Evolutionary conservation across 2,797 vertebrate genomes (phyloP).

Genomic region (Malacoraja senta): DNA sequence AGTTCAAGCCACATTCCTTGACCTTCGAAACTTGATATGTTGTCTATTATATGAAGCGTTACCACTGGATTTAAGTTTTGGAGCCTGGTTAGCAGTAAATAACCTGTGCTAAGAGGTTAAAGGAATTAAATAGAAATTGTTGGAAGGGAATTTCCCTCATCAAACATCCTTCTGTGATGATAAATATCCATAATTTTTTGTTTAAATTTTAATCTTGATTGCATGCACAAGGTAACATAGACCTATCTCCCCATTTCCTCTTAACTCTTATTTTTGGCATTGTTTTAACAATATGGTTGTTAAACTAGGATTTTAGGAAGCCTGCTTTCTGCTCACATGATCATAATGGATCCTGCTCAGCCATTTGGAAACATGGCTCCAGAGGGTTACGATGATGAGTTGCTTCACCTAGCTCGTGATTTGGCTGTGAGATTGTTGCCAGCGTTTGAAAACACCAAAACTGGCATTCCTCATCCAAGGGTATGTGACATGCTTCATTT

Average conservation of each 20-base stretch:
- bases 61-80: not conserved
- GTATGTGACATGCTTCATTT: slow-evolving; percentile 55
- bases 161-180: not conserved
- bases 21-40: not conserved
- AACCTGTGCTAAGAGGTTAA: not conserved
- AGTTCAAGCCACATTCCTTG: not conserved
- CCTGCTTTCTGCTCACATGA: slow-evolving; percentile 90
- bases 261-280: not conserved
- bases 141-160: not conserved
- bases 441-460: slow-evolving; percentile 95
- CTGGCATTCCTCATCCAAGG: slow-evolving; percentile 90
- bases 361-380: slow-evolving; percentile 84
- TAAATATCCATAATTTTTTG: not conserved
- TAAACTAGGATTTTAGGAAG: slow-evolving; percentile 80
- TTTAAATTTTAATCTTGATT: not conserved
- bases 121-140: not conserved
- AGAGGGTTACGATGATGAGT: slow-evolving; percentile 82
- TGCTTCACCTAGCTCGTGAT: slow-evolving; percentile 88
- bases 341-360: slow-evolving; percentile 84
- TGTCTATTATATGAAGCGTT: not conserved
- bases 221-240: not conserved
- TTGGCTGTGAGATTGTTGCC: slow-evolving; percentile 87
- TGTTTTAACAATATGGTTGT: slow-evolving; percentile 4
- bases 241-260: not conserved
- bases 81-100: not conserved